phyloP scores from a whole-genome alignment of 2,113 vertebrate genomes.

The Lates calcarifer region DNA sequence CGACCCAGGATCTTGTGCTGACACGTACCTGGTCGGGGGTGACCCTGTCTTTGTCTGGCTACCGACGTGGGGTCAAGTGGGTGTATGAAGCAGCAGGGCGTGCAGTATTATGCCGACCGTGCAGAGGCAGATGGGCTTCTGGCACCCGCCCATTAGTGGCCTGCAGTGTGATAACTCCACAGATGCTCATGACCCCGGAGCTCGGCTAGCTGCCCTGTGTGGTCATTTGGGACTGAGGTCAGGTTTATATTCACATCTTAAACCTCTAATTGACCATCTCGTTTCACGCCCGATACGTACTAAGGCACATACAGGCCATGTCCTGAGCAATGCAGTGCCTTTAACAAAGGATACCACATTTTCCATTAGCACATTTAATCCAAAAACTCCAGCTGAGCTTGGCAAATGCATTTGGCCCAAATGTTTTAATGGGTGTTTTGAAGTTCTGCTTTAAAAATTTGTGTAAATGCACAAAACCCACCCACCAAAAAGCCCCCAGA shows the following conservation, averaged over 20 bases:
- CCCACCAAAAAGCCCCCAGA: background rate
- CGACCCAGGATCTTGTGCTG: conserved; percentile 64
- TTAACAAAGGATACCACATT: background rate
- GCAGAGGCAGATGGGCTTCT: conserved; percentile 67
- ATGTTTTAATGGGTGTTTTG: background rate
- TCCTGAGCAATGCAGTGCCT: background rate
- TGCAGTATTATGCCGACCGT: conserved; percentile 42
- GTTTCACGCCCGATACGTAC: conserved; percentile 1
- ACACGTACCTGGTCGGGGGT: conserved; percentile 74
- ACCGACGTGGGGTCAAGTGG: conserved; percentile 81
- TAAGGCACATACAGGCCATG: background rate
- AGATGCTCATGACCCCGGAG: conserved; percentile 47
- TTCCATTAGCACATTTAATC: background rate
- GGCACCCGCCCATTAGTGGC: conserved; percentile 56
- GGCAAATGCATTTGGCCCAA: background rate
- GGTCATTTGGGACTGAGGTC: background rate
- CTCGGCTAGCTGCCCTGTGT: conserved; percentile 26
- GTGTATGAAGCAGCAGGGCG: conserved; percentile 61
- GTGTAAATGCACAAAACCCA: background rate
- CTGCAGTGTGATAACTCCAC: conserved; percentile 66
- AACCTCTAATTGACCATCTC: conserved; percentile 27
- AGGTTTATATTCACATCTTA: conserved; percentile 41
- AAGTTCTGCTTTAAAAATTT: background rate
- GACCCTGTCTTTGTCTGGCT: conserved; percentile 76
- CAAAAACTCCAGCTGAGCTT: conserved; percentile 1